Base-by-base conservation (phyloP, 2,888 invertebrate species). In the Tromatobia lineatoria region DNA sequence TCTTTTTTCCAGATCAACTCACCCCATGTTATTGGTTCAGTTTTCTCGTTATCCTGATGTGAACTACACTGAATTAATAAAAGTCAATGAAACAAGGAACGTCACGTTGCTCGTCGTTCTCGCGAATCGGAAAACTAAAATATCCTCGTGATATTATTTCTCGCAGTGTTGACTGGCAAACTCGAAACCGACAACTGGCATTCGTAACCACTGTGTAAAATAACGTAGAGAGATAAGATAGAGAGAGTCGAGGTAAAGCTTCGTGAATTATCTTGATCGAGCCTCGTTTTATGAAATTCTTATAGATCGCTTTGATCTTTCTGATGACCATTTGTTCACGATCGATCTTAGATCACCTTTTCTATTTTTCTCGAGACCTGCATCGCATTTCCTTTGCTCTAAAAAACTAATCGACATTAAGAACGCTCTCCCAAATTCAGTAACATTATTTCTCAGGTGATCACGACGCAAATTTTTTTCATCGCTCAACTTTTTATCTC, bases 181-280 rank as follows among this genome's bases (percentile, higher is more conserved):
- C 67, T 52, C 73, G 73, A 61, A 73, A 69, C 45, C 69, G 77
- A 69, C 76, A 57, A 80, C 80, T 80, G 64, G 77, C 80, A 52
- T 76, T 77, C 54, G 66, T 77, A 45, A 69, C 34, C 25, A 18
- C 47, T 67, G 47, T 57, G 47, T 50, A 38, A n/a, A 67, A 61
- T 54, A 82, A 67, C 71, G 66, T 47, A 20, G 64, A 20, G 79
- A 75, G 82, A 83, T 83, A 83, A 83, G 82, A 83, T 83, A 83
- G 67, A 79, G 38, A 20, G 38, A n/a, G 57, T 61, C 74, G 34
- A 54, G 69, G 54, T 75, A 71, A 64, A 75, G 52, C 74, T n/a
- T 52, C 59, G 38, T 71, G 79, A 74, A 83, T 83, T 76, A 83
- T 83, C 83, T 76, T 71, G 80, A 83, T 79, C 75, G 47, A 66